Base-by-base conservation (phyloP, 2,113 vertebrate species). In the Carassius gibelio region DNA sequence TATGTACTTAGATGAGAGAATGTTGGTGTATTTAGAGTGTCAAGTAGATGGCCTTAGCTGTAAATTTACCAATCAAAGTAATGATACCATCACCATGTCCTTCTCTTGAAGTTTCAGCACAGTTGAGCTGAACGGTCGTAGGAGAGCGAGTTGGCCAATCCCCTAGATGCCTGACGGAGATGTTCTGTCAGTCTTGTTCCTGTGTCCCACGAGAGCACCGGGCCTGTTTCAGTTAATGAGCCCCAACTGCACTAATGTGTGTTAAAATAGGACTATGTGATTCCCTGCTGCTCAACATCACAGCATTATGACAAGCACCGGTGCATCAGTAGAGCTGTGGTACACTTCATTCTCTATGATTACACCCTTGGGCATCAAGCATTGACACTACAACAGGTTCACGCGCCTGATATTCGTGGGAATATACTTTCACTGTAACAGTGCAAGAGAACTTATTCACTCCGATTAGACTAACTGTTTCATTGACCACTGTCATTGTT, bases 231-330 rank as follows among this genome's bases (percentile, higher is more conserved):
- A 86, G 81, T 75, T 87, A 85, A 87, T 87, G 75, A 86, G 59
- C 75, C 81, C 61, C 66, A 81, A 87, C 80, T 88, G 55, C 30
- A 52, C 52, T 88, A 84, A 87, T 87, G 78, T 77, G 84, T 69
- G 80, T 68, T 82, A 23, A 85, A 74, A 88, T 71, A 68, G 64
- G 30, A 75, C 71, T 83, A 19, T 77, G 72, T 50, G 57, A 42
- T 57, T 85, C 34, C n/a, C 62, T 38, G 83, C 74, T 81, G 83
- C 36, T 55, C 74, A 75, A 50, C 34, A 42, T 61, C 78, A 55
- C 62, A 14, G 61, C 30, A 38, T 84, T 85, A 38, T 78, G 80
- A 83, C 74, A 86, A 74, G 36, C 81, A 38, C 76, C 50, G 30
- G 69, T 13, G 62, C 45, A n/a, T 57, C 66, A 59, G 14, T 30